Evolutionary conservation across 2,797 vertebrate species (phyloP).

Genomic region (Myiothlypis coronata): DNA sequence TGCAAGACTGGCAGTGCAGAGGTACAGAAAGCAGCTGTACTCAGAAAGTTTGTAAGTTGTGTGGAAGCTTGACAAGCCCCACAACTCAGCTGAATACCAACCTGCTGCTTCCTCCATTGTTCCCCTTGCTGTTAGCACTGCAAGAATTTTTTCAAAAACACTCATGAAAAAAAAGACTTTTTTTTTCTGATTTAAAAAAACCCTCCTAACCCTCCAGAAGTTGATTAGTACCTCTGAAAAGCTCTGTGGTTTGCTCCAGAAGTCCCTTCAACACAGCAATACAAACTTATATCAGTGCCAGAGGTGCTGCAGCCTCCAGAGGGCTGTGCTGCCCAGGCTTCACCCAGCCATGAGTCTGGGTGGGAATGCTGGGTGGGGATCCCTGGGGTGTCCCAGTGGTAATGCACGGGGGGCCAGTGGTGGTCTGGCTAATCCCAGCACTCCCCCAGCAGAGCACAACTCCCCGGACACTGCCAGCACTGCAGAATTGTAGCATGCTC

Average conservation of each 20-base stretch:
- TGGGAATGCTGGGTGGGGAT: background rate
- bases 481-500: background rate
- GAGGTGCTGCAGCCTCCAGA: accelerated
- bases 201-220: background rate
- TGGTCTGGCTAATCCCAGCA: background rate
- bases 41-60: background rate
- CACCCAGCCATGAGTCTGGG: accelerated
- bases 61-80: background rate
- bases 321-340: background rate
- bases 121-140: background rate
- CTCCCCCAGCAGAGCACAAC: background rate
- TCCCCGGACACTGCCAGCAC: background rate
- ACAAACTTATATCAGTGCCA: background rate
- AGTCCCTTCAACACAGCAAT: background rate
- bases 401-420: accelerated
- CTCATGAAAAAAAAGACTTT: background rate
- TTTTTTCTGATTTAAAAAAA: background rate
- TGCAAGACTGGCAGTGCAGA: background rate
- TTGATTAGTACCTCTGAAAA: background rate
- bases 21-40: background rate
- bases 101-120: background rate
- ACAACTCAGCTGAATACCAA: background rate
- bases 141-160: background rate
- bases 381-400: accelerated
- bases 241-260: background rate